Evolutionary conservation across 2,888 invertebrate genomes (phyloP), one percentile per base, ranked within the genome.

Genomic region (Drosophila diplacantha): DNA sequence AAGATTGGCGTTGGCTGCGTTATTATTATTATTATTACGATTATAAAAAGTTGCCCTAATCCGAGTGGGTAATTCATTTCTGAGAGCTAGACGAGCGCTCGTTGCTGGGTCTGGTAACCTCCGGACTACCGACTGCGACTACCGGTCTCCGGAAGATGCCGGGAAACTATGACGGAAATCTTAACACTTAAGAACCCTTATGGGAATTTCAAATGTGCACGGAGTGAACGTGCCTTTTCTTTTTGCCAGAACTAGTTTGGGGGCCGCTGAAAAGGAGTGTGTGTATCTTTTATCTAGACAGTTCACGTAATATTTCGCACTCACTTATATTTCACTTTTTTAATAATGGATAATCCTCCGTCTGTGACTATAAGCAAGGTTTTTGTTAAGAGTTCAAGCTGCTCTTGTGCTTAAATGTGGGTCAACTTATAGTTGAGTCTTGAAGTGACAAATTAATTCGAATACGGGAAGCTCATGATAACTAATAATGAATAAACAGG

Each of bases 1-100:
- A 49, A 80, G 73, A 80, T 80, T 77, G 69, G 69, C 71, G 66
- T 53, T 57, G 71, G 53, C 61, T 69, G 64, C 63, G 29, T 63
- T 72, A 72, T 70, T 66, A 72, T 55, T 60, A 69, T 62, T 73
- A 68, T 66, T 66, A 66, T 66, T 66, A 66, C 50, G 57, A 58
- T 66, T 66, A 65, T 63, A 53, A 63, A 63, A 63, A 63, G 63
- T 63, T 55, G 55, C 64, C 63, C 47, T 63, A 63, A 63, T 63
- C 63, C 63, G 47, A 63, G 61, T 52, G 61, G 61, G 61, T 60
- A 61, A 61, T 61, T 61, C 61, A 61, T 61, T 61, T 61, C 61
- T 60, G 61, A 60, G 61, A 61, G 61, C 66, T 66, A 66, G 64
- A 64, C 44, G 56, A 64, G 65, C 50, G 8, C 44, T 31, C 44